These are phyloP conservation scores for Leptura quadrifasciata DNA, from an alignment of 2,888 invertebrate species.

Conservation along the genomic window DNA sequence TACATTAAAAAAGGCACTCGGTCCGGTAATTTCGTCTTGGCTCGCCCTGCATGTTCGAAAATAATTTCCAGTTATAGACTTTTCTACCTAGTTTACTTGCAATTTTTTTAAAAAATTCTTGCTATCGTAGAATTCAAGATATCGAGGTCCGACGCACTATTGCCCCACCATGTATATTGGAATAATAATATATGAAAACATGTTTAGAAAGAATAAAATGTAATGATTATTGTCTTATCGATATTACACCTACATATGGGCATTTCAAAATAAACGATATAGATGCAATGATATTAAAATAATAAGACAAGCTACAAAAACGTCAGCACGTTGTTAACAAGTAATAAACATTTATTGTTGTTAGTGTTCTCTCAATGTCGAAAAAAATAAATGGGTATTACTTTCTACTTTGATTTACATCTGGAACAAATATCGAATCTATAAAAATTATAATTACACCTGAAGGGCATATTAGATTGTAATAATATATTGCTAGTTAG, in stretches of 20 bases:
- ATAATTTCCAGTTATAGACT: too few relatives aligned
- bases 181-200: background rate
- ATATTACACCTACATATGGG: slow-evolving; percentile 1
- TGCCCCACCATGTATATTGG: too few relatives aligned
- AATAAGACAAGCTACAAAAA: slow-evolving; percentile 17
- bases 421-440: slow-evolving; percentile 19
- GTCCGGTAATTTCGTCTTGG: too few relatives aligned
- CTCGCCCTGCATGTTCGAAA: too few relatives aligned
- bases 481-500: slow-evolving; percentile 24
- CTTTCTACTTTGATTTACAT: slow-evolving; percentile 31
- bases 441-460: slow-evolving; percentile 21
- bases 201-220: slow-evolving; percentile 4
- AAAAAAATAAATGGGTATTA: slow-evolving; percentile 22
- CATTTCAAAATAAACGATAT: slow-evolving; percentile 5
- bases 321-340: slow-evolving; percentile 21
- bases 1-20: too few relatives aligned
- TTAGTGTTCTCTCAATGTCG: slow-evolving; percentile 8
- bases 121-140: too few relatives aligned
- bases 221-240: slow-evolving; percentile 5
- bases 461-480: slow-evolving; percentile 12
- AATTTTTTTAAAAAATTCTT: too few relatives aligned
- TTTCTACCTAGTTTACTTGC: too few relatives aligned
- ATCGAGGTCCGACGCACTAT: too few relatives aligned
- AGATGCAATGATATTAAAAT: slow-evolving; percentile 13
- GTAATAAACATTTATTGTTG: slow-evolving; percentile 25